Conservation (phyloP, 2,888 invertebrate genomes). For the Pilophorus perplexus region DNA sequence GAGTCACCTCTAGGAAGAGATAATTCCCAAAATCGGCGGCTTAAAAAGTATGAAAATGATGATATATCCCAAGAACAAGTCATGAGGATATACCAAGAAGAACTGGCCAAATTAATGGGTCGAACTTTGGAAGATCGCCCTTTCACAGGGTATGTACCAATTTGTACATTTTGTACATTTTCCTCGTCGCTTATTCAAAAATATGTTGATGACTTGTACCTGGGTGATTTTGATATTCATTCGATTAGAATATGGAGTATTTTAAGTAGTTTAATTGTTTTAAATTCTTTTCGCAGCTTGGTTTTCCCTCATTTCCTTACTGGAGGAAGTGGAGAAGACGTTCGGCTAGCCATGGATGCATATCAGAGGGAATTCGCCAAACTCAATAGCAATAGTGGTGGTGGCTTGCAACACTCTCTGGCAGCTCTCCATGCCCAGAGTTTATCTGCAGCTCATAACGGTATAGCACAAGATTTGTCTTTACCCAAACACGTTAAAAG, state of each 20-base stretch:
- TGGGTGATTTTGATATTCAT: no score
- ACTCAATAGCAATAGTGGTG: constrained; percentile 59
- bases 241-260: no score
- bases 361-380: constrained; percentile 92
- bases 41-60: constrained; percentile 86
- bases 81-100: constrained; percentile 90
- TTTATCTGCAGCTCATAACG: constrained; percentile 52
- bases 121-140: constrained; percentile 64
- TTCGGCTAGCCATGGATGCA: constrained; percentile 83
- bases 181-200: no score
- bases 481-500: constrained; percentile 66
- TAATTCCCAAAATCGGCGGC: constrained; percentile 66
- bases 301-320: constrained; percentile 73
- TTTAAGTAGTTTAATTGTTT: no score
- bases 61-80: constrained; percentile 97
- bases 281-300: constrained; percentile 55
- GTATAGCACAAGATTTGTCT: constrained; percentile 75
- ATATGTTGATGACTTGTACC: no score
- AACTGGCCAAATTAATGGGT: constrained; percentile 88
- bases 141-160: constrained; percentile 49
- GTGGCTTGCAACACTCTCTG: constrained; percentile 57
- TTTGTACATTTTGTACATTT: no score
- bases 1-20: constrained; percentile 74
- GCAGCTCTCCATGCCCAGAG: constrained; percentile 76
- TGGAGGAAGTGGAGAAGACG: constrained; percentile 71